Conservation (phyloP, 2,113 vertebrate species). For the Sinocyclocheilus grahami region DNA sequence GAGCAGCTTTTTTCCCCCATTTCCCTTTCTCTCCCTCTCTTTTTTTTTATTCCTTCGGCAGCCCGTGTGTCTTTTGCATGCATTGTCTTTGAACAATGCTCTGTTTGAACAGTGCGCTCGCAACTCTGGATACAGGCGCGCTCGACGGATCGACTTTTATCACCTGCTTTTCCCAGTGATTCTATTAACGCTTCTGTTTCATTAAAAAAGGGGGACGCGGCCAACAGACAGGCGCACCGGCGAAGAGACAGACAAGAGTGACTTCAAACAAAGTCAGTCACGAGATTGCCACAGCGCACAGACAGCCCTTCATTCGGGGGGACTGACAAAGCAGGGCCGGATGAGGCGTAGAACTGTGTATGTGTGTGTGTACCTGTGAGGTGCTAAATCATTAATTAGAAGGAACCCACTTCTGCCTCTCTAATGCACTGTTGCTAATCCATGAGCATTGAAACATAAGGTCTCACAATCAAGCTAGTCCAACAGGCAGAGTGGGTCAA, state of each 20-base stretch:
- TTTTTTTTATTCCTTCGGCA: constrained; percentile 19
- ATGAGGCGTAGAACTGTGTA: constrained; percentile 20
- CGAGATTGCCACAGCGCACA: constrained; percentile 17
- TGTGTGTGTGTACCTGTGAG: constrained; percentile 50
- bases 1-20: constrained; percentile 44
- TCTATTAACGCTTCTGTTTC: constrained; percentile 58
- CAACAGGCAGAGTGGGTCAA: constrained; percentile 2
- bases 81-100: constrained; percentile 62
- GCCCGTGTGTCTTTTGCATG: constrained; percentile 56
- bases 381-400: constrained; percentile 64
- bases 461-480: neutral
- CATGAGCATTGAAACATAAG: constrained; percentile 35
- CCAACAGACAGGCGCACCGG: constrained; percentile 40
- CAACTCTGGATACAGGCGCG: constrained; percentile 46
- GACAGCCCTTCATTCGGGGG: constrained; percentile 54
- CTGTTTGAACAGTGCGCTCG: constrained; percentile 60
- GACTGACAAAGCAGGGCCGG: constrained; percentile 52
- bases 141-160: constrained; percentile 58
- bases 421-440: constrained; percentile 36
- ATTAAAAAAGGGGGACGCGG: constrained; percentile 55
- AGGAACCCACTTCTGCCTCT: constrained; percentile 46
- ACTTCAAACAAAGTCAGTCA: constrained; percentile 60
- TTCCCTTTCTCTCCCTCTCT: neutral
- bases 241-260: constrained; percentile 53
- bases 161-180: constrained; percentile 57